Evolutionary conservation across 2,797 vertebrate species (phyloP), one percentile per base, ranked within the genome.

Genomic region (Arctocebus calabarensis): DNA sequence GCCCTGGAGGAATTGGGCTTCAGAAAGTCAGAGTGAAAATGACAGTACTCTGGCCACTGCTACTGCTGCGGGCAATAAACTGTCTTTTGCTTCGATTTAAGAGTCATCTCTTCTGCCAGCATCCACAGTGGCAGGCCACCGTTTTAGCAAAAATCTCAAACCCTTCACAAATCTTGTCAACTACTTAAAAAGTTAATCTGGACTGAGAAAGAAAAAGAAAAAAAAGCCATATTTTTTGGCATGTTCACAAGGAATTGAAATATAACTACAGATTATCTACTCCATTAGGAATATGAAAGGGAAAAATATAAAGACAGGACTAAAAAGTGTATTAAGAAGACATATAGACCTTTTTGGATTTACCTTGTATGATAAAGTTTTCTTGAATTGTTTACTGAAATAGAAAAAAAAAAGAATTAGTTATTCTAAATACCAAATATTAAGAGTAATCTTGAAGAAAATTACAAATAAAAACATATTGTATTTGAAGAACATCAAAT

Each of bases 281-380:
- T 90, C 40, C 20, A n/a, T 61, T 96, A 93, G 23, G 95, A 34
- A 59, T 88, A 12, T 1, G n/a, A 79, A 16, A 78, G 8, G n/a
- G 84, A 88, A 94, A 92, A 93, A 85, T 37, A 85, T 16, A 90
- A 86, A 91, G 61, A 96, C 71, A 23, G 0, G 25, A 87, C 40
- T 48, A 29, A 68, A 93, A 95, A 40, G 37, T 61, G n/a, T 73
- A 78, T 22, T 13, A 23, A 82, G 57, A 48, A 48, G n/a, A 71
- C 13, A 85, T 17, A 0, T 68, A 79, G 40, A 43, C 48, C 13
- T 96, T 96, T 94, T 68, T 20, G 62, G 85, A 37, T 91, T 98
- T 98, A 99, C 99, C 98, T 99, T 99, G 93, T 98, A 98, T 20
- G 98, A 98, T 94, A 99, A 97, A 86, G 98, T 91, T 94, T 98